These are phyloP conservation scores for Bostrychus sinensis DNA, from an alignment of 2,113 vertebrate genomes.

Conservation along the genomic window DNA sequence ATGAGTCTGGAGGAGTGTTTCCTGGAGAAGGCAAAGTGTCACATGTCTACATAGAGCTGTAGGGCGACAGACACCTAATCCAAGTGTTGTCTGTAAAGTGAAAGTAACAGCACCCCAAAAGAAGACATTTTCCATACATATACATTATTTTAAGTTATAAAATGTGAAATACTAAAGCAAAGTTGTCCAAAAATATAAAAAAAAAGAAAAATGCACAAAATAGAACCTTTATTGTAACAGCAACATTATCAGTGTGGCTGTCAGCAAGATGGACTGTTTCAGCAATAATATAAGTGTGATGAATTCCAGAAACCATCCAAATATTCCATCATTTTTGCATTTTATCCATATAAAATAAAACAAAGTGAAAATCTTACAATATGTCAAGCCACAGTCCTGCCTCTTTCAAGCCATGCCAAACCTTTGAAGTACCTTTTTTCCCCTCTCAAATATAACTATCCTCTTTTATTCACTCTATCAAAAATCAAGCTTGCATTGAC, in stretches of 20 bases:
- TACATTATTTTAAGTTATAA: too few species aligned
- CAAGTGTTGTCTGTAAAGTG: too few species aligned
- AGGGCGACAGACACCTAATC: too few species aligned
- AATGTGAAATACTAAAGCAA: too few species aligned
- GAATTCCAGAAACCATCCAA: not conserved
- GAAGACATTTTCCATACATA: too few species aligned
- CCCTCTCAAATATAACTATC: constrained; percentile 90
- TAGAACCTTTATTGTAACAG: constrained; percentile 16
- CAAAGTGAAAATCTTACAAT: not conserved
- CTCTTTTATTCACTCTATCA: constrained; percentile 63
- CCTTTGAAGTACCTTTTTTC: constrained; percentile 79
- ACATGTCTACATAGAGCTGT: too few species aligned
- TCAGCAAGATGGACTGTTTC: constrained; percentile 16
- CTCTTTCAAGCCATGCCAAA: constrained; percentile 83
- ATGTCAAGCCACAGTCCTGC: constrained; percentile 55
- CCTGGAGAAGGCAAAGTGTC: too few species aligned
- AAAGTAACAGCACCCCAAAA: too few species aligned
- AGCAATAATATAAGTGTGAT: constrained; percentile 9
- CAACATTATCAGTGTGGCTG: constrained; percentile 5
- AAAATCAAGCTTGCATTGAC: constrained; percentile 17
- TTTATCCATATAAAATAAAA: constrained; percentile 16
- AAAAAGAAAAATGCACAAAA: too few species aligned
- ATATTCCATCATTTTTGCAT: constrained; percentile 11
- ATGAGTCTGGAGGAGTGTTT: too few species aligned
- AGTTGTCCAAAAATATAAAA: too few species aligned